These are phyloP conservation scores for Nowickia ferox DNA, from an alignment of 2,888 invertebrate species.

Conservation along the genomic window DNA sequence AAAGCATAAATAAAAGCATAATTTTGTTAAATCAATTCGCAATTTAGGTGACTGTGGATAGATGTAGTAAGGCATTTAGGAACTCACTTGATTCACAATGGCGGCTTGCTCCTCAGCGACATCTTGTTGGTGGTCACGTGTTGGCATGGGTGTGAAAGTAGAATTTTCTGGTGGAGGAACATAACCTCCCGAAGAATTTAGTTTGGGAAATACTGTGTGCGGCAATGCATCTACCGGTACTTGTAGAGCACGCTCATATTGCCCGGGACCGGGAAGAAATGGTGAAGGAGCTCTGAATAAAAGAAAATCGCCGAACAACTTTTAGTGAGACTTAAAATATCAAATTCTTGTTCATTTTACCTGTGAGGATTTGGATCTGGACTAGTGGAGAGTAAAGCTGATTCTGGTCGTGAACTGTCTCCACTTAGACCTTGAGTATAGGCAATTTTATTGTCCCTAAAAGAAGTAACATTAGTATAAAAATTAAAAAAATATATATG, in stretches of 20 bases:
- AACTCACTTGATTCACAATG: conserved; percentile 82
- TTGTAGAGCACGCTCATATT: conserved; percentile 81
- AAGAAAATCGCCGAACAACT: background rate
- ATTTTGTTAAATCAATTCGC: conserved; percentile 33
- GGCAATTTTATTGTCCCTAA: conserved; percentile 83
- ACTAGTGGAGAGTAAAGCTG: conserved; percentile 79
- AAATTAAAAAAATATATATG: background rate
- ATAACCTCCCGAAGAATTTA: conserved; percentile 83
- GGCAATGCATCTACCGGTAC: conserved; percentile 83
- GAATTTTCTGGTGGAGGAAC: conserved; percentile 78
- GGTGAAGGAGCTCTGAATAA: conserved; percentile 84
- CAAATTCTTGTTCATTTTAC: conserved; percentile 75
- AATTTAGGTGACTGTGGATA: conserved; percentile 48
- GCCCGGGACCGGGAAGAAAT: conserved; percentile 84
- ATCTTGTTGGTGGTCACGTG: conserved; percentile 83
- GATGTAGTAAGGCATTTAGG: conserved; percentile 57
- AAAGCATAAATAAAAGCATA: conserved; percentile 24
- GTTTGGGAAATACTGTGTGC: conserved; percentile 84
- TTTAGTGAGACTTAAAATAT: background rate
- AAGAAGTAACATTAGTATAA: background rate
- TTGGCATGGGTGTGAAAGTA: conserved; percentile 82
- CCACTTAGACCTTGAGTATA: conserved; percentile 83
- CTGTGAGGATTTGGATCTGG: conserved; percentile 83
- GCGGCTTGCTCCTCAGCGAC: conserved; percentile 82
- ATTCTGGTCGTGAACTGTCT: conserved; percentile 84